phyloP scores from a whole-genome alignment of 1,140 invertebrate species.

The Sitophilus oryzae region DNA sequence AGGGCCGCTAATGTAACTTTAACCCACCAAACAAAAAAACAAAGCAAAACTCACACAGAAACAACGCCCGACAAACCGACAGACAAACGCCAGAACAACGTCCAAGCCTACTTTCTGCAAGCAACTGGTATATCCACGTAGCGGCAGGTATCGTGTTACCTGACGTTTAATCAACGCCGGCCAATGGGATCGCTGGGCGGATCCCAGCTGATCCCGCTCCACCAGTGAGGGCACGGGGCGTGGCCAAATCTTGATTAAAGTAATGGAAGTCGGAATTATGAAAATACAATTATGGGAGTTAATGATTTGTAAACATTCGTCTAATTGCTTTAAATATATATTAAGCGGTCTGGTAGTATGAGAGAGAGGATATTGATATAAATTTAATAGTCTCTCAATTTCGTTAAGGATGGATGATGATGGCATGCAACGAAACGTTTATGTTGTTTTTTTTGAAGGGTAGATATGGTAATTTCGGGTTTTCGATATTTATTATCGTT shows the following conservation, averaged over 20 bases:
- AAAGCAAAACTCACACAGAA: constrained; percentile 7
- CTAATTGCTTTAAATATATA: constrained; percentile 32
- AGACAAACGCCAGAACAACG: constrained; percentile 17
- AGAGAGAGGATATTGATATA: constrained; percentile 26
- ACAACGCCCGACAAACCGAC: not conserved
- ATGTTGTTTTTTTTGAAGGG: not conserved
- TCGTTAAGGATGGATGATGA: constrained; percentile 6
- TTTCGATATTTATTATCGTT: not conserved
- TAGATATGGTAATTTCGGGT: not conserved
- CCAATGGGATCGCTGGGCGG: constrained; percentile 18
- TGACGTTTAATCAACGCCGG: constrained; percentile 23
- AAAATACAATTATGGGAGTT: constrained; percentile 42
- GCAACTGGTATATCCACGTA: constrained; percentile 35
- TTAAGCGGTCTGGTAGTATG: constrained; percentile 21
- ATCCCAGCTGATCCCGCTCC: not conserved
- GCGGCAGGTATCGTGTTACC: constrained; percentile 21
- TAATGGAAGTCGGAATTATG: constrained; percentile 42
- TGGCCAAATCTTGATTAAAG: constrained; percentile 34
- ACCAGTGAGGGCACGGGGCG: constrained; percentile 31
- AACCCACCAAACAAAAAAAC: constrained; percentile 19
- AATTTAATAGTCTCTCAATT: constrained; percentile 23
- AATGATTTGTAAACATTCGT: constrained; percentile 40
- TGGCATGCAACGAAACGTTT: not conserved
- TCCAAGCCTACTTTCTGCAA: constrained; percentile 35
- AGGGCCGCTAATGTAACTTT: constrained; percentile 32